Percentiles rank a stretch among this genome's conserved stretches.
These are phyloP conservation scores for Hormiphora californensis DNA, from an alignment of 37 sponge, comb jelly and placozoan genomes.

Conservation along the genomic window DNA sequence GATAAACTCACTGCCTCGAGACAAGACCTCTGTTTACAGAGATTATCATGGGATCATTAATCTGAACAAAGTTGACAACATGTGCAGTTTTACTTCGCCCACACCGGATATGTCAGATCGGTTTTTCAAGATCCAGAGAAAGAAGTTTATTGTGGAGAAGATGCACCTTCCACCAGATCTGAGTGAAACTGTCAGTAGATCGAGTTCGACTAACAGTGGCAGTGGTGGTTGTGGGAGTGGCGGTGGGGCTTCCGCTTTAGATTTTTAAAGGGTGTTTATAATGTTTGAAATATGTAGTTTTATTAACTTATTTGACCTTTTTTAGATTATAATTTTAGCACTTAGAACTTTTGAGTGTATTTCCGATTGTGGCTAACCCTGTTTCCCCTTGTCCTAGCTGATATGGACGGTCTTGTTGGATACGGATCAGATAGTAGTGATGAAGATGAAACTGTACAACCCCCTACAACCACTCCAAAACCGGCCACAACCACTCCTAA, in stretches of 20 bases:
- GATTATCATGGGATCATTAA: constrained; percentile 23
- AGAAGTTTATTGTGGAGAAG: constrained; percentile 52
- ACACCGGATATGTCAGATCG: constrained; percentile 11
- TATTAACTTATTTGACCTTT: too few relatives aligned
- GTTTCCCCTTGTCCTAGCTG: not conserved
- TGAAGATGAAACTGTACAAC: constrained; percentile 33
- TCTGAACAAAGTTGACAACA: constrained; percentile 3
- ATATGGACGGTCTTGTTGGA: constrained; percentile 29
- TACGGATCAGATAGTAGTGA: constrained; percentile 44
- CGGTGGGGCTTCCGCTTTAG: too few relatives aligned
- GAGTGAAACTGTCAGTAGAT: constrained; percentile 52
- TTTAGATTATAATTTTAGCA: too few relatives aligned
- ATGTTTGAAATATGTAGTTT: too few relatives aligned
- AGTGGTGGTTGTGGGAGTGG: not conserved
- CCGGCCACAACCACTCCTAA: not conserved
- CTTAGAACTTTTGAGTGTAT: too few relatives aligned
- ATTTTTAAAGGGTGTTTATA: too few relatives aligned
- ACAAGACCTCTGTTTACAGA: constrained; percentile 40
- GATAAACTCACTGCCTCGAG: constrained; percentile 1
- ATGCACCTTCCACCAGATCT: constrained; percentile 46
- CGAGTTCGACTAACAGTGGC: not conserved
- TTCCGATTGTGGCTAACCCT: not conserved
- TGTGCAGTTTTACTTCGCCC: constrained; percentile 14
- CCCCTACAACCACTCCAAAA: not conserved
- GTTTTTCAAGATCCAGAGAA: constrained; percentile 53